Evolutionary conservation across 2,888 invertebrate species (phyloP).

Genomic region (Xanthorhoe spadicearia): DNA sequence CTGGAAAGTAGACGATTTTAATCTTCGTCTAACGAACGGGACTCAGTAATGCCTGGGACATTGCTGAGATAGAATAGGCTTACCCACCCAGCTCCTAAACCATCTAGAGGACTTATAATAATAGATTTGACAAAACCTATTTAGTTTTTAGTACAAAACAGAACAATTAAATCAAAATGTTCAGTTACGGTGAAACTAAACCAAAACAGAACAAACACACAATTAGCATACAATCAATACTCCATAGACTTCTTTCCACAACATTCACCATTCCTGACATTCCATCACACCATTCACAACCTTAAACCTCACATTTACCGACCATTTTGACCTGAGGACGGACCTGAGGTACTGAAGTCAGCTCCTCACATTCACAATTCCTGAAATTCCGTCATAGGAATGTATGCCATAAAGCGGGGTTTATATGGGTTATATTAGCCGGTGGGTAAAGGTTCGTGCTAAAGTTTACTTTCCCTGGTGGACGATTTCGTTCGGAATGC

Average conservation of each 20-base stretch:
- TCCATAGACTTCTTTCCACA: constrained; percentile 29
- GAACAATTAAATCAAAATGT: background rate
- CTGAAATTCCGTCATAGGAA: constrained; percentile 27
- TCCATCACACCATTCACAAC: constrained; percentile 6
- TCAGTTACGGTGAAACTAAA: constrained; percentile 17
- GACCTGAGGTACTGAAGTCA: constrained; percentile 17
- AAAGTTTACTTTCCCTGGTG: constrained; percentile 79
- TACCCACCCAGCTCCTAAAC: no score
- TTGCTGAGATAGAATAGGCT: no score
- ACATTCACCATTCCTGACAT: constrained; percentile 24
- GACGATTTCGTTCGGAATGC: constrained; percentile 76
- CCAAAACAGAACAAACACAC: constrained; percentile 28
- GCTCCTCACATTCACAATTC: constrained; percentile 29
- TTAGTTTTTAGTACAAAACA: background rate
- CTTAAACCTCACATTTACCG: constrained; percentile 7
- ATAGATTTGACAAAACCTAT: no score
- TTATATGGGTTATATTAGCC: constrained; percentile 29
- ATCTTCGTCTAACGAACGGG: no score
- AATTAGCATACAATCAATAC: constrained; percentile 35
- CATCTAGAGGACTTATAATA: no score
- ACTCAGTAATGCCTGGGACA: no score
- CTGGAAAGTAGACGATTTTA: no score
- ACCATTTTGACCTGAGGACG: background rate
- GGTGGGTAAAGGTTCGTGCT: constrained; percentile 49
- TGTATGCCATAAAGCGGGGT: constrained; percentile 14